Conservation (phyloP, 2,797 vertebrate genomes). For the Thamnophis elegans region DNA sequence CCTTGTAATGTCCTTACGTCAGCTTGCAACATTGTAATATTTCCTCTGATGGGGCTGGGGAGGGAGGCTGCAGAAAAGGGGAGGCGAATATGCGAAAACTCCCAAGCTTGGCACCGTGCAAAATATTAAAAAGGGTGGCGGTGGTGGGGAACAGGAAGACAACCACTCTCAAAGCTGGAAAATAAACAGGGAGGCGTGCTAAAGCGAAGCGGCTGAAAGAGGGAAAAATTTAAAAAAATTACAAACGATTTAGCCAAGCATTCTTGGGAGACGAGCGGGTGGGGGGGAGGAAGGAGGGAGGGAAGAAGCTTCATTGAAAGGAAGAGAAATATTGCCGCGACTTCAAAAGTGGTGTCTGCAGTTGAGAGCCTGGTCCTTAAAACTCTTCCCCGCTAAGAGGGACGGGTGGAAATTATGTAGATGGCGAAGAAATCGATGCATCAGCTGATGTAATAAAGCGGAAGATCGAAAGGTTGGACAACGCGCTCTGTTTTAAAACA, state of each 20-base stretch:
- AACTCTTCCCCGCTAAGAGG: background rate
- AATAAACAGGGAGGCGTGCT: constrained; percentile 30
- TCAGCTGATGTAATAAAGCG: background rate
- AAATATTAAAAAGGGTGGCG: background rate
- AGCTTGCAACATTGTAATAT: constrained; percentile 65
- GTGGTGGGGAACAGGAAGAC: background rate
- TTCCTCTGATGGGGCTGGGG: constrained; percentile 54
- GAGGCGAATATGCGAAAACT: constrained; percentile 31
- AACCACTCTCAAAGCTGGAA: constrained; percentile 15
- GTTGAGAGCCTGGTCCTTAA: background rate
- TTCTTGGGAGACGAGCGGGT: background rate
- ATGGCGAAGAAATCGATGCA: background rate
- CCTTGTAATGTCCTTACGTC: constrained; percentile 66
- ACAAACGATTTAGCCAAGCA: background rate
- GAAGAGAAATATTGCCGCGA: background rate
- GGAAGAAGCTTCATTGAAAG: background rate
- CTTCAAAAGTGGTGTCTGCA: background rate
- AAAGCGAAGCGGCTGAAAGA: constrained; percentile 1
- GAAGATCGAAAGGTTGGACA: background rate
- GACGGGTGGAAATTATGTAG: background rate
- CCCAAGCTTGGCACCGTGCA: constrained; percentile 23
- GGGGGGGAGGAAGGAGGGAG: background rate
- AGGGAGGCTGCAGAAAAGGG: constrained; percentile 19
- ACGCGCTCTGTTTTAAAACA: background rate
- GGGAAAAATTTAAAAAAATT: constrained; percentile 27